Evolutionary conservation across 2,888 invertebrate species (phyloP), one percentile per base, ranked within the genome.

Genomic region (Xylocampa areola): DNA sequence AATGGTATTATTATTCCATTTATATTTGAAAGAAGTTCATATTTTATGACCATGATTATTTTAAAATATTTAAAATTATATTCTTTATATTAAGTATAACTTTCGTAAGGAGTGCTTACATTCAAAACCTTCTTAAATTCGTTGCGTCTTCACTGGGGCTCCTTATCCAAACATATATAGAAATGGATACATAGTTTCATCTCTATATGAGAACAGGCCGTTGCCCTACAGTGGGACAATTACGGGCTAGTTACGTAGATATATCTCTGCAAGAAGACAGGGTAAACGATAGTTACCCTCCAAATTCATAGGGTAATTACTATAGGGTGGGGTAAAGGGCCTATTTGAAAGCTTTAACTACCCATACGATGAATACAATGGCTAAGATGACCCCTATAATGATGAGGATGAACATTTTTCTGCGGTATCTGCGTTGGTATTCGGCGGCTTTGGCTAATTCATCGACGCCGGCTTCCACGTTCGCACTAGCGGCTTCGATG

Each of bases 381-480:
- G 95, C 95, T 78, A 97, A 86, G 71, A 97, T 93, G 64, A 95
- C 84, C 49, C 95, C 96, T 70, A 97, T 95, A 50, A 95, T 83
- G 73, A 96, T 94, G 67, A 97, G 91, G 73, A 97, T 95, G 84
- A 96, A 95, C 87, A 97, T 94, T 92, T 96, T 97, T 84, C 95
- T 95, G 52, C 97, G 95, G 86, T 96, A 96, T 27, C 89, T 68
- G 0, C 96, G 96, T 89, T 97, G 97, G 90, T 97, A 96, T 73
- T 95, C 95, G 25, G 96, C 95, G 13, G 98, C 98, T 86, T 97
- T 97, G n/a, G 96, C 94, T 33, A 98, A 87, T 78, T 98, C 96
- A 64, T 96, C 95, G 4, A 95, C 95, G 0, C 97, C 98, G n/a
- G 95, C 90, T 83, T 97, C 97, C 3, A 98, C 97, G 75, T 96